These are phyloP conservation scores for Henricia sp. DNA, from an alignment of 53 echinoderm and acorn worm species.

Conservation along the genomic window DNA sequence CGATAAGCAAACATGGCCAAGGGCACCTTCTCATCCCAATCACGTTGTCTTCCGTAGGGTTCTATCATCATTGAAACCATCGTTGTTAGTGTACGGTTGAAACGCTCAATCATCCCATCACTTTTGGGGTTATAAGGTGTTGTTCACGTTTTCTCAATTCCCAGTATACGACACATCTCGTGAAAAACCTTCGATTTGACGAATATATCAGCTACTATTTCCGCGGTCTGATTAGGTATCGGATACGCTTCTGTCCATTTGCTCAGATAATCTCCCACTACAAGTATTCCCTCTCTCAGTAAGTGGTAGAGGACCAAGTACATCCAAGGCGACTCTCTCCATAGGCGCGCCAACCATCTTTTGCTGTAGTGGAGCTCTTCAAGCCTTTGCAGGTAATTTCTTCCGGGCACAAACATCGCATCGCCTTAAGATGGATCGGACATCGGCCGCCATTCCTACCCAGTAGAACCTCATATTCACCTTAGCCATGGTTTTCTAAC, in stretches of 20 bases:
- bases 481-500: conserved; percentile 66
- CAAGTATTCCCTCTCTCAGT: conserved; percentile 38
- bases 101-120: conserved; percentile 56
- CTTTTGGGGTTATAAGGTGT: conserved; percentile 34
- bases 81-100: conserved; percentile 44
- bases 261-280: too few relatives aligned
- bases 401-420: conserved; percentile 54
- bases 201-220: too few relatives aligned
- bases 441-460: conserved; percentile 58
- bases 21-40: conserved; percentile 33
- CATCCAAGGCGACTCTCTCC: conserved; percentile 66
- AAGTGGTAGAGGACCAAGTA: conserved; percentile 49
- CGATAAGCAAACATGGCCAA: conserved; percentile 28
- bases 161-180: conserved; percentile 25
- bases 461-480: conserved; percentile 63
- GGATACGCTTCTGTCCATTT: too few relatives aligned
- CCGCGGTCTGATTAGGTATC: too few relatives aligned
- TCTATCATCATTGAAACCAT: conserved; percentile 38
- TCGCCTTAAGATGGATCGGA: conserved; percentile 43
- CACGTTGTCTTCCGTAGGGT: neutral
- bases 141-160: conserved; percentile 30
- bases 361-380: conserved; percentile 52
- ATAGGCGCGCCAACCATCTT: conserved; percentile 30
- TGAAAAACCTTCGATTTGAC: conserved; percentile 36
- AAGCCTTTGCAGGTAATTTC: conserved; percentile 42